Base-by-base conservation (phyloP, 53 echinoderm and acorn worm genomes). In the Holothuria scabra region DNA sequence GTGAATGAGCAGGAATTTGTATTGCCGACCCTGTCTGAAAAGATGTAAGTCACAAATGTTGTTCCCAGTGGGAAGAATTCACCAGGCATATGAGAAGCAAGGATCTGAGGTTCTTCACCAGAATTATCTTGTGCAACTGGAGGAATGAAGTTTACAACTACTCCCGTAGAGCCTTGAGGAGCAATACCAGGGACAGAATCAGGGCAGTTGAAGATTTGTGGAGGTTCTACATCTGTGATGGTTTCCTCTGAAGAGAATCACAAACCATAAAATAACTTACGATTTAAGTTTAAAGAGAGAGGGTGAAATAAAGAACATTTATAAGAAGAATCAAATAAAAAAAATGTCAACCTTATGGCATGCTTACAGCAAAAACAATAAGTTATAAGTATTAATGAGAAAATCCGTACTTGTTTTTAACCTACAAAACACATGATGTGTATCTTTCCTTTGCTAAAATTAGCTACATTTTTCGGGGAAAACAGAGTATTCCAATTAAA, bases 21-120 rank as follows among this genome's bases (percentile, higher is more conserved):
- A 24, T 81, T 81, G 23, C 82, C 82, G 1, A n/a, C 62, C 34
- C 44, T 24, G 61, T 81, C 82, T 60, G 82, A 63, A 16, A 81
- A 81, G 14, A 46, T 81, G 46, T 81, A 81, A 19, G 65, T 61
- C 32, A 81, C 82, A 35, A 81, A 41, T 13, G 82, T 81, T 12
- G 62, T 32, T 81, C 82, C 82, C 10, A 81, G 0, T 32, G 64
- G 65, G 46, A 81, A 81, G 82, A 81, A 81, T 24, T 46, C 82
- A 9, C 82, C 82, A 0, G 82, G 82, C 62, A 64, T 44, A 33
- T 81, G 46, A 22, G 82, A 63, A 11, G 62, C 41, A 20, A 63
- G 10, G 20, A 81, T 21, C n/a, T 20, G 19, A 41, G 82, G 82
- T 14, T 37, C 21, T 21, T 62, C 62, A 5, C 65, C 62, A 1